Conservation (phyloP, 2,113 vertebrate species). For the Capreolus pygargus region DNA sequence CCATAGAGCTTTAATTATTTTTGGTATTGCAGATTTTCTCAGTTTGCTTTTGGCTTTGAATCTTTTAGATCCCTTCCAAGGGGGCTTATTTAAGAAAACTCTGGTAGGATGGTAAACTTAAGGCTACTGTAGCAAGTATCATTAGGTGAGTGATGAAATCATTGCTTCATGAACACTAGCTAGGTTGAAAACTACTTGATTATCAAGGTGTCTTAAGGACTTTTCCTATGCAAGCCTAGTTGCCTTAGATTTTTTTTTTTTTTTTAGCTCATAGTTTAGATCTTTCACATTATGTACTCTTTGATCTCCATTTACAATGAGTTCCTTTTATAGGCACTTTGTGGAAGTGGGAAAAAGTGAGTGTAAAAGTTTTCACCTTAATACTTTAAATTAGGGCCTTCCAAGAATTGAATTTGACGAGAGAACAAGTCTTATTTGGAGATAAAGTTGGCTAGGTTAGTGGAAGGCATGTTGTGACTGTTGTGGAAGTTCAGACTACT, state of each 20-base stretch:
- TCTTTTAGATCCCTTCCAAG: background rate
- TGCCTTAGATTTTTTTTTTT: background rate
- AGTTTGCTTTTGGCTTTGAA: background rate
- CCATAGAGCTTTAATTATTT: background rate
- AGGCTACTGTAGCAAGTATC: background rate
- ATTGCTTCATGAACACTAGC: background rate
- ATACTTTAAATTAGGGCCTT: background rate
- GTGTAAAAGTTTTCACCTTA: background rate
- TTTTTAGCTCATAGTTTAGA: background rate
- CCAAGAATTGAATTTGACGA: background rate
- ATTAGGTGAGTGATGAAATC: background rate
- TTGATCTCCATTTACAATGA: background rate
- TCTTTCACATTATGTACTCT: background rate
- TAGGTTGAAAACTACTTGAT: background rate
- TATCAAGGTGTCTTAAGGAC: background rate
- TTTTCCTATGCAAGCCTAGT: background rate
- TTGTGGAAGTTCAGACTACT: background rate
- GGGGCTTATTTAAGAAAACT: background rate
- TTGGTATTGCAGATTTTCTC: background rate
- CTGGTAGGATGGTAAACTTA: background rate
- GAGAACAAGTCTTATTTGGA: background rate
- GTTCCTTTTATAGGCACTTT: background rate
- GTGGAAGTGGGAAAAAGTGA: background rate
- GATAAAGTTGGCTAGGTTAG: background rate
- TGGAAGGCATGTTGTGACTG: background rate